Conservation (phyloP, 2,888 invertebrate genomes). For the Protonemura montana region DNA sequence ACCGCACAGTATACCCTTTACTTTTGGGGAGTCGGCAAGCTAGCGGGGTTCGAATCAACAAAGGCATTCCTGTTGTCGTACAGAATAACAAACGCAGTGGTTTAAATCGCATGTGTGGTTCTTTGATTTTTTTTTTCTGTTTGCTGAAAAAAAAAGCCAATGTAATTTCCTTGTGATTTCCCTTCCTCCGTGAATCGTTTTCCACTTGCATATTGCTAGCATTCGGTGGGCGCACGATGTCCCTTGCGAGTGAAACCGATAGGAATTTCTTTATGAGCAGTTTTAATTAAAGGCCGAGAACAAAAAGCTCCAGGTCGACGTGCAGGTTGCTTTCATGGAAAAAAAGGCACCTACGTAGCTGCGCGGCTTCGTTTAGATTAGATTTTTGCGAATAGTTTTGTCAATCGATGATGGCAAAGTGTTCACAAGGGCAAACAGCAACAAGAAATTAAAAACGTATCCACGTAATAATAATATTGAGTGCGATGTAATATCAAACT, state of each 20-base stretch:
- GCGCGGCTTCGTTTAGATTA: constrained; percentile 34
- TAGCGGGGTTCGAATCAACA: constrained; percentile 40
- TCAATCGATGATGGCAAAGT: constrained; percentile 54
- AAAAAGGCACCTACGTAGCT: neutral
- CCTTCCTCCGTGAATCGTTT: constrained; percentile 26
- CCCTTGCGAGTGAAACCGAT: constrained; percentile 39
- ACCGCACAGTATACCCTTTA: constrained; percentile 45
- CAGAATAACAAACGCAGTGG: constrained; percentile 42
- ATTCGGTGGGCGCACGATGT: constrained; percentile 14
- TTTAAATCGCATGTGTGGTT: constrained; percentile 33
- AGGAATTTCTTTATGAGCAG: constrained; percentile 49
- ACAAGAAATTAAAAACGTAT: neutral
- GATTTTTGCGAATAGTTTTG: constrained; percentile 16
- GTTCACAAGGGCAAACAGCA: neutral
- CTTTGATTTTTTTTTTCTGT: constrained; percentile 39
- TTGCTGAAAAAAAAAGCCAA: constrained; percentile 30
- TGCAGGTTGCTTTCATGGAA: constrained; percentile 1
- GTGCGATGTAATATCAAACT: no score
- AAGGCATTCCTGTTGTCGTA: constrained; percentile 47
- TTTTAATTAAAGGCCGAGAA: constrained; percentile 47
- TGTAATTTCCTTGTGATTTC: constrained; percentile 41
- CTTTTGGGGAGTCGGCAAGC: constrained; percentile 26
- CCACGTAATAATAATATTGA: no score
- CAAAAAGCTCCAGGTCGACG: constrained; percentile 35
- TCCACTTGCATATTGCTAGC: constrained; percentile 1